Conservation (phyloP, 2,888 invertebrate genomes). For the Pollenia amentaria region DNA sequence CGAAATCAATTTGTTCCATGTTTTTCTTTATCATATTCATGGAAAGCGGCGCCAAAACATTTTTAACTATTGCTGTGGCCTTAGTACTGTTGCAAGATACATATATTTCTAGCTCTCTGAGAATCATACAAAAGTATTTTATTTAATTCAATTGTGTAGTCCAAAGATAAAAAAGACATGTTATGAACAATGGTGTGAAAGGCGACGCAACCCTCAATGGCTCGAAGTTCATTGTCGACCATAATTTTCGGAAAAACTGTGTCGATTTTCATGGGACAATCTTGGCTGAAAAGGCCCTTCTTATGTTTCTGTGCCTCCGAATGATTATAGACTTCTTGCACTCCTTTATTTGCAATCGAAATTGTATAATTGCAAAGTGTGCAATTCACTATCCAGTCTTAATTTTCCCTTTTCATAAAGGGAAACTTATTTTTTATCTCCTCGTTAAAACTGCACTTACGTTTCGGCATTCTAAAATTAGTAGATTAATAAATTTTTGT, state of each 20-base stretch:
- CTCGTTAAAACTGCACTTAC: constrained; percentile 6
- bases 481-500: constrained; percentile 21
- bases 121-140: constrained; percentile 16
- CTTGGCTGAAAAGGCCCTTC: no score
- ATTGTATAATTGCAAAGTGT: no score
- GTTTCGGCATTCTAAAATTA: background rate
- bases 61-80: constrained; percentile 38
- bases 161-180: no score
- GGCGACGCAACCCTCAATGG: constrained; percentile 38
- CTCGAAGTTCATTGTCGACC: constrained; percentile 49
- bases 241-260: no score
- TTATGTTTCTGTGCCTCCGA: no score
- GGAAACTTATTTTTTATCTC: constrained; percentile 18
- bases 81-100: constrained; percentile 47
- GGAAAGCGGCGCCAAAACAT: constrained; percentile 31
- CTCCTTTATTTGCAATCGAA: no score
- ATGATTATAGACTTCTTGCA: no score
- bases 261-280: no score
- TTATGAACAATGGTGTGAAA: constrained; percentile 35
- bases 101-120: no score
- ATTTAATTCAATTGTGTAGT: no score
- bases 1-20: constrained; percentile 36
- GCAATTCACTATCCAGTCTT: no score
- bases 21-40: constrained; percentile 41
- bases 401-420: constrained; percentile 1